Evolutionary conservation across 2,888 invertebrate species (phyloP).

Genomic region (Brassicogethes aeneus): DNA sequence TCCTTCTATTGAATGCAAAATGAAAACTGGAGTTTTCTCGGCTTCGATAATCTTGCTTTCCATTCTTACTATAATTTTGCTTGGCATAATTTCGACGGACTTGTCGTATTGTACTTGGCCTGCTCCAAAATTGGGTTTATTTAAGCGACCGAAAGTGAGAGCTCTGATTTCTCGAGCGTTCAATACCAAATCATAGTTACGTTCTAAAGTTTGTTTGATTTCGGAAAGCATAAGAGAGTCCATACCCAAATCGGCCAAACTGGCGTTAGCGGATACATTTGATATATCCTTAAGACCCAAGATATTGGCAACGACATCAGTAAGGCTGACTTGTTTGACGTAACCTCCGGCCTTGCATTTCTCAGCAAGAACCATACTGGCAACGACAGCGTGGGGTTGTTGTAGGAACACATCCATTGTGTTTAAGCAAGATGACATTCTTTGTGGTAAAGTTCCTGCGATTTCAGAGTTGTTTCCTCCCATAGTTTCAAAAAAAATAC

Average conservation of each 20-base stretch:
- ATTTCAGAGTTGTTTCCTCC: slow-evolving; percentile 85
- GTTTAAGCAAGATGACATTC: too few relatives aligned
- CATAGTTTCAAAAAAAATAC: slow-evolving; percentile 82
- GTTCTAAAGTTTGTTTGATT: slow-evolving; percentile 94
- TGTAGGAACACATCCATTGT: slow-evolving; percentile 83
- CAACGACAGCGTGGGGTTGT: slow-evolving; percentile 72
- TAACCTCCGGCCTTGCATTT: slow-evolving; percentile 58
- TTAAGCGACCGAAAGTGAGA: slow-evolving; percentile 71
- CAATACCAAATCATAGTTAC: too few relatives aligned
- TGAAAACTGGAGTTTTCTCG: slow-evolving; percentile 50
- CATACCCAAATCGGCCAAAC: slow-evolving; percentile 86
- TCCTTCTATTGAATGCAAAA: slow-evolving; percentile 81
- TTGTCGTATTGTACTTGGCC: slow-evolving; percentile 44
- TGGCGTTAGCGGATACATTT: too few relatives aligned
- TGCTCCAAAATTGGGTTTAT: slow-evolving; percentile 46
- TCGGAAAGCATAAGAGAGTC: slow-evolving; percentile 99
- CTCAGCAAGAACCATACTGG: slow-evolving; percentile 82
- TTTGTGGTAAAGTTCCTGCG: slow-evolving; percentile 95
- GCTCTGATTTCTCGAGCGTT: slow-evolving; percentile 88
- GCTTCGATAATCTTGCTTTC: slow-evolving; percentile 44
- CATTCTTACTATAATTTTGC: slow-evolving; percentile 59
- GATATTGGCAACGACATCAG: slow-evolving; percentile 80
- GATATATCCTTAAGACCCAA: slow-evolving; percentile 81
- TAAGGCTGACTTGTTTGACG: slow-evolving; percentile 49
- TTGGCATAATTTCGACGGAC: slow-evolving; percentile 62